phyloP scores from a whole-genome alignment of 2,113 vertebrate genomes.

The Suncus etruscus region DNA sequence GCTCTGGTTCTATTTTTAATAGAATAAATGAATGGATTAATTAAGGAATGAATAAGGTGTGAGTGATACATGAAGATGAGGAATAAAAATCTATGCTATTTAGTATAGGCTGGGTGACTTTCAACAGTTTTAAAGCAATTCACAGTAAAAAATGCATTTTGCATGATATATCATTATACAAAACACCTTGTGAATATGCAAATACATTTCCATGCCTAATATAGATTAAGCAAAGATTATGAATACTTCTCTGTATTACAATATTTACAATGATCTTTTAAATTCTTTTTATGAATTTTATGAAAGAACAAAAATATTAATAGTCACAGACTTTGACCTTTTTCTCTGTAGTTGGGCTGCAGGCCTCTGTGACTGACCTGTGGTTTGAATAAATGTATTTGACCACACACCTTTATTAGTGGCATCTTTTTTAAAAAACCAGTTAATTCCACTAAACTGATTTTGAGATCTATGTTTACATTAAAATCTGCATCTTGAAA shows the following conservation, averaged over 20 bases:
- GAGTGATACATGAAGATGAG: background rate
- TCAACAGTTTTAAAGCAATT: background rate
- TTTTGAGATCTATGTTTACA: slow-evolving; percentile 2
- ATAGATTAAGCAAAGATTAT: background rate
- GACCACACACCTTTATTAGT: slow-evolving; percentile 35
- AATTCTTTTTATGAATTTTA: background rate
- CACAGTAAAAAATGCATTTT: slow-evolving; percentile 14
- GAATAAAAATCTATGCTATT: background rate
- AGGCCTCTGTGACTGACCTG: slow-evolving; percentile 60
- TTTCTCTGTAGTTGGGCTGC: background rate
- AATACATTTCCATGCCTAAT: background rate
- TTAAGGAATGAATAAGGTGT: background rate
- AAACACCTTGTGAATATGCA: background rate
- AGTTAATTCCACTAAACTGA: background rate
- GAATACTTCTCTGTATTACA: slow-evolving; percentile 12
- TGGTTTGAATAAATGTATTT: slow-evolving; percentile 75
- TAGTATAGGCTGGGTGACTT: background rate
- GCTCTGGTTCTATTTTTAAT: background rate
- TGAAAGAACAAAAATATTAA: background rate
- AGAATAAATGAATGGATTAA: background rate
- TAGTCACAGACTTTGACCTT: background rate
- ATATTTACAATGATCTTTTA: slow-evolving; percentile 15
- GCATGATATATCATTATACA: background rate
- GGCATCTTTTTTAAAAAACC: slow-evolving; percentile 61
- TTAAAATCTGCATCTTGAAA: background rate